These are phyloP conservation scores for Melanerpes formicivorus DNA, from an alignment of 2,113 vertebrate species.

Conservation along the genomic window DNA sequence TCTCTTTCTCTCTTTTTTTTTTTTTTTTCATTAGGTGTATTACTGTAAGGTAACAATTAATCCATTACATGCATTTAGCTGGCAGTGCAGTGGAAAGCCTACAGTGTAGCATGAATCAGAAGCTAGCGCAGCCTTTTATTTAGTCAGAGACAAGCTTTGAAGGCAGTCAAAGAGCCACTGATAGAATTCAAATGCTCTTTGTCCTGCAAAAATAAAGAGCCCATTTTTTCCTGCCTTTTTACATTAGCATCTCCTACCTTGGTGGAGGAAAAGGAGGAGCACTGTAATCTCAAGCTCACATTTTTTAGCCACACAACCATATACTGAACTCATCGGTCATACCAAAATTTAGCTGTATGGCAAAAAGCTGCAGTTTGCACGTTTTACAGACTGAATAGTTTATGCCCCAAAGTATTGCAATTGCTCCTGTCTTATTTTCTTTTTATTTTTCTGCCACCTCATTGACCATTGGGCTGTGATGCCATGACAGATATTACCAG, in stretches of 20 bases:
- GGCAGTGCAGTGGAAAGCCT: neutral
- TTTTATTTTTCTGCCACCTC: neutral
- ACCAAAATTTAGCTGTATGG: neutral
- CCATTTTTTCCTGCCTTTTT: slow-evolving; percentile 45
- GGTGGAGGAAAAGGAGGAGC: slow-evolving; percentile 8
- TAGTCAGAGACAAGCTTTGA: slow-evolving; percentile 53
- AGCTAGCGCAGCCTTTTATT: slow-evolving; percentile 37
- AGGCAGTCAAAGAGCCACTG: slow-evolving; percentile 61
- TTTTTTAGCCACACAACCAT: neutral
- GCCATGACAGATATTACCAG: neutral
- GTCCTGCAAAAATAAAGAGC: slow-evolving; percentile 52
- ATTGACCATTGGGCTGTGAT: neutral
- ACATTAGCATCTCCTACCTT: slow-evolving; percentile 47
- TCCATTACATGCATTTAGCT: neutral
- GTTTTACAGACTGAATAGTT: neutral
- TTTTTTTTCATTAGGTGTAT: neutral
- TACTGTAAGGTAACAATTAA: neutral
- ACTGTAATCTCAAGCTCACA: neutral
- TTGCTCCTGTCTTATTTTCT: neutral
- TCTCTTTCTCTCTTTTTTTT: neutral
- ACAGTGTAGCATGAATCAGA: neutral
- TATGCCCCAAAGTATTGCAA: fast-evolving
- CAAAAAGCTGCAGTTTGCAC: neutral
- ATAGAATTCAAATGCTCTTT: slow-evolving; percentile 61
- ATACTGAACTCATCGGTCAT: neutral